phyloP scores from a whole-genome alignment of 2,888 invertebrate genomes.

The Myopa tessellatipennis region DNA sequence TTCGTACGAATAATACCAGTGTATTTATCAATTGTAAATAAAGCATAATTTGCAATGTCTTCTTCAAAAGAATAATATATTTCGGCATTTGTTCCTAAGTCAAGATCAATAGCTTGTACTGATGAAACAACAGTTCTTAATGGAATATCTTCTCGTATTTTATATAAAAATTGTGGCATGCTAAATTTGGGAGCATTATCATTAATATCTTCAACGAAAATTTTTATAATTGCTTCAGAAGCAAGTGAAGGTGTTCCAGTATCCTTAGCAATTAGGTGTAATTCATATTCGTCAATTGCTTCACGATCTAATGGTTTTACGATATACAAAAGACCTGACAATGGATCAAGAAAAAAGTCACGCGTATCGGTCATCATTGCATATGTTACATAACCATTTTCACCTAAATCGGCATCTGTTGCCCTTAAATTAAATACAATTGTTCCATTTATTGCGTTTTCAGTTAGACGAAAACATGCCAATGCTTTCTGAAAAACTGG shows the following conservation, averaged over 20 bases:
- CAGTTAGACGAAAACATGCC: constrained; percentile 86
- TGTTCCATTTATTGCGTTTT: constrained; percentile 87
- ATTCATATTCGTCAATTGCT: constrained; percentile 81
- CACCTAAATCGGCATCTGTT: constrained; percentile 85
- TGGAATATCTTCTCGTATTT: constrained; percentile 92
- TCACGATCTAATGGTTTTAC: constrained; percentile 87
- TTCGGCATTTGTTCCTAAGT: constrained; percentile 84
- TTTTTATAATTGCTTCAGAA: constrained; percentile 84
- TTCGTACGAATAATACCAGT: constrained; percentile 89
- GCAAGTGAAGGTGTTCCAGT: constrained; percentile 76
- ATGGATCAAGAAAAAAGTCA: constrained; percentile 83
- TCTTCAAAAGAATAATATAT: constrained; percentile 84
- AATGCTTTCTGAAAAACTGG: constrained; percentile 86
- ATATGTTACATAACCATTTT: constrained; percentile 82
- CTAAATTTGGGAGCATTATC: constrained; percentile 89
- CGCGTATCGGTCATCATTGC: constrained; percentile 79
- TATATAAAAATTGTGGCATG: constrained; percentile 79
- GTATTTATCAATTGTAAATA: constrained; percentile 83
- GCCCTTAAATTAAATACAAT: constrained; percentile 86
- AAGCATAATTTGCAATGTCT: constrained; percentile 53
- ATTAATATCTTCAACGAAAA: constrained; percentile 89
- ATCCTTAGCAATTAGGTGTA: constrained; percentile 83
- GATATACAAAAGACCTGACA: constrained; percentile 81
- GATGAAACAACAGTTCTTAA: constrained; percentile 87
- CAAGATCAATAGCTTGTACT: constrained; percentile 84